Percentiles rank a stretch among this genome's conserved stretches.
These are phyloP conservation scores for Megalops cyprinoides DNA, from an alignment of 2,797 vertebrate species.

Conservation along the genomic window DNA sequence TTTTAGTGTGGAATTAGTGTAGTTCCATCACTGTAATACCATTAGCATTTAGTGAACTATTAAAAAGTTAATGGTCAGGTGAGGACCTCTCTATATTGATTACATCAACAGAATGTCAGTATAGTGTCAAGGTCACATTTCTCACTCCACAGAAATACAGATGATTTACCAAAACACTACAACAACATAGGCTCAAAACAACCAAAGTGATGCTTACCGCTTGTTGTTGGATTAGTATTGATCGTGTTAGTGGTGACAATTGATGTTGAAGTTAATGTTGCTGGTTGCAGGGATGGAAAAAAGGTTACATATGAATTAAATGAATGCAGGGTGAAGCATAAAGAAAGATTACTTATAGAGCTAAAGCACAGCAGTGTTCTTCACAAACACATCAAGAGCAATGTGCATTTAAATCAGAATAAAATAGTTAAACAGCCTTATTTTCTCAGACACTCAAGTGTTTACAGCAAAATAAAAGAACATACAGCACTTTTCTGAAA, in stretches of 20 bases:
- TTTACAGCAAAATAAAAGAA: too few species aligned
- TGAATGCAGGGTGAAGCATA: constrained; percentile 31
- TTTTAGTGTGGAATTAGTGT: not conserved
- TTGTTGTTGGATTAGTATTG: constrained; percentile 80
- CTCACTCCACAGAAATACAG: not conserved
- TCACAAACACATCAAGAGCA: constrained; percentile 27
- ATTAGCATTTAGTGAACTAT: not conserved
- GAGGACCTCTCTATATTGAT: not conserved
- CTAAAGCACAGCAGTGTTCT: constrained; percentile 26
- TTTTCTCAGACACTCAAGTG: not conserved
- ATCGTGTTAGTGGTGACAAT: constrained; percentile 85
- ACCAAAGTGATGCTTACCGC: constrained; percentile 80
- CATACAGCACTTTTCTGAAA: too few species aligned
- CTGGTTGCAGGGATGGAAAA: constrained; percentile 82
- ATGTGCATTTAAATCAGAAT: constrained; percentile 15
- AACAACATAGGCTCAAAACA: constrained; percentile 49
- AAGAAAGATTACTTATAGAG: constrained; percentile 34
- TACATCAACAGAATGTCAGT: not conserved
- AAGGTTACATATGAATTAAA: constrained; percentile 63
- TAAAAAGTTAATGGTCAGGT: not conserved
- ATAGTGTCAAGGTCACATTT: not conserved
- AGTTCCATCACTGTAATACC: not conserved
- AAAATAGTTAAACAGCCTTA: not conserved
- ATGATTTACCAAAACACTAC: not conserved
- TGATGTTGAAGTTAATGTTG: constrained; percentile 81